Evolutionary conservation across 92 coral and sea anemone species (phyloP).

Genomic region (Montipora capitata): DNA sequence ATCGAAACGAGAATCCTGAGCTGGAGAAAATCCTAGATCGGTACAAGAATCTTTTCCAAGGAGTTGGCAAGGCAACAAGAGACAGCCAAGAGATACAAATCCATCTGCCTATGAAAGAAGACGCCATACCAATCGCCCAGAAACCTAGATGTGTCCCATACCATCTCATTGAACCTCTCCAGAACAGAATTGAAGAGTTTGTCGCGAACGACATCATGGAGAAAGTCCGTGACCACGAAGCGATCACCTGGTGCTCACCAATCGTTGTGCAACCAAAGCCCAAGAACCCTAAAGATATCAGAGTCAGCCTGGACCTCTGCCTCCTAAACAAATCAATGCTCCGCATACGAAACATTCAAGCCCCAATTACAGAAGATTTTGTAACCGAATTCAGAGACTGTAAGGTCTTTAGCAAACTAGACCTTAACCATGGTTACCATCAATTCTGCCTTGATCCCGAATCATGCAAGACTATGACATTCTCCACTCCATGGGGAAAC

Average conservation of each 20-base stretch:
- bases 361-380: slow-evolving; percentile 68
- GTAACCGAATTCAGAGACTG: slow-evolving; percentile 46
- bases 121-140: slow-evolving; percentile 28
- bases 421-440: slow-evolving; percentile 62
- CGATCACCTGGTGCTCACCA: slow-evolving; percentile 68
- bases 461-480: slow-evolving; percentile 67
- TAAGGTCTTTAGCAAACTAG: slow-evolving; percentile 55
- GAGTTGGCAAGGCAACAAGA: slow-evolving; percentile 67
- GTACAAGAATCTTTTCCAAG: slow-evolving; percentile 33
- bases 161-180: no score
- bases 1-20: no score
- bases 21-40: slow-evolving; percentile 27
- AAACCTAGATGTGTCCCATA: no score
- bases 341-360: slow-evolving; percentile 68
- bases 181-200: no score
- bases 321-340: slow-evolving; percentile 71
- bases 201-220: no score
- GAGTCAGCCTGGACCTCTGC: slow-evolving; percentile 74
- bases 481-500: slow-evolving; percentile 76
- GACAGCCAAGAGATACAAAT: slow-evolving; percentile 72
- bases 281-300: slow-evolving; percentile 74
- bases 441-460: slow-evolving; percentile 73
- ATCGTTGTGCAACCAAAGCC: slow-evolving; percentile 78
- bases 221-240: background rate
- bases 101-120: slow-evolving; percentile 66